Evolutionary conservation across 2,113 vertebrate genomes (phyloP), one percentile per base, ranked within the genome.

Genomic region (Falcunculus frontatus): DNA sequence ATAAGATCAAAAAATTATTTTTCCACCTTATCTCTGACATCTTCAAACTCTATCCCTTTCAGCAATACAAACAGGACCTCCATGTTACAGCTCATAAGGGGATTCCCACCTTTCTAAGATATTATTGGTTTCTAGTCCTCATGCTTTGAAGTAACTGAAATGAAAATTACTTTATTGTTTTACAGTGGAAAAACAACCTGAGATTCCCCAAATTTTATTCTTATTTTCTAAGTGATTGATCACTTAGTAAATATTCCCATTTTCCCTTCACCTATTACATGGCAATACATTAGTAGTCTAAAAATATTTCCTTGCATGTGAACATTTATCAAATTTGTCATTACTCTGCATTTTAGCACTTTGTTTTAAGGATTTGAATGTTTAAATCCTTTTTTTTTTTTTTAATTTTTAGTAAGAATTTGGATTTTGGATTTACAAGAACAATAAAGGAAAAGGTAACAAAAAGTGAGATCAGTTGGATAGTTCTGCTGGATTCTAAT

Each of bases 1-100:
- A 32, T 27, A 73, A 73, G 26, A 50, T 3, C 0, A 56, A 55
- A 67, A 46, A 33, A 23, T 12, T 35, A 5, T 0, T 4, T 7
- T 63, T 59, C 35, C 42, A 41, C 17, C 7, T 77, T 47, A 33
- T 62, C 8, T 62, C 26, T 19, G 47, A 46, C 17, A 25, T 41
- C 16, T 78, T 78, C 47, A 49, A 52, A 56, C 13, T 69, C 27
- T 56, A 1, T 46, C 7, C 29, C 9, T 26, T 60, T 65, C 18
- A 73, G 20, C 30, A 82, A 64, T 47, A 33, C 20, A 63, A 93
- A 44, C 17, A 35, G 17, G 18, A 19, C 44, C 19, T 83, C 42
- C 72, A 3, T 74, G 57, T 21, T 33, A 32, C 44, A 63, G 33
- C 20, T 62, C 7, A 29, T 20, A 27, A 35, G 14, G 30, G 6